phyloP scores from a whole-genome alignment of 2,888 invertebrate species.

The Enchytraeus crypticus region DNA sequence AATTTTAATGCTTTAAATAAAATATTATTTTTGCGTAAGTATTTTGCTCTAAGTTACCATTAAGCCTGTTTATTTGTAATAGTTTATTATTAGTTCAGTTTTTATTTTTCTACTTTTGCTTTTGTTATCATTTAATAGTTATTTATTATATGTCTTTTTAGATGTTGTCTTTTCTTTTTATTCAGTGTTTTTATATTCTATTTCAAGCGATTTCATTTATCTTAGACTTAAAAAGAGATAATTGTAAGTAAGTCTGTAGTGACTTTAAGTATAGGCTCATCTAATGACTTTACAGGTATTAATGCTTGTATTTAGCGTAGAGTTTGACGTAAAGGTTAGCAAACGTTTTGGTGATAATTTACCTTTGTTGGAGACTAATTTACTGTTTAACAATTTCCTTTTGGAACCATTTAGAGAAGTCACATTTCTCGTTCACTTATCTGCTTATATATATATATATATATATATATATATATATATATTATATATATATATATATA shows the following conservation, averaged over 20 bases:
- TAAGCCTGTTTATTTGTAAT: no score
- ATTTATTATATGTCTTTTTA: background rate
- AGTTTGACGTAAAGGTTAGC: no score
- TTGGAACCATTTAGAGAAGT: background rate
- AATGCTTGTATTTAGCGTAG: no score
- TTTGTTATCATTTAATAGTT: no score
- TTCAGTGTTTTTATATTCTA: background rate
- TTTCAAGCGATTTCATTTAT: background rate
- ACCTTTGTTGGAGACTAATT: no score
- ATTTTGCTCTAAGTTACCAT: background rate
- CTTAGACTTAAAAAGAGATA: no score
- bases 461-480: background rate
- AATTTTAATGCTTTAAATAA: background rate
- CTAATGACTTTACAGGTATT: no score
- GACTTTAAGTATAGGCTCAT: no score
- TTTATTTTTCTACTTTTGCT: no score
- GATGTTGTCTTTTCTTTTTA: background rate
- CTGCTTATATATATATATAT: background rate
- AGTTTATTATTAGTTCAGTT: background rate
- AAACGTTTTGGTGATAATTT: no score
- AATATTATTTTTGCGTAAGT: background rate
- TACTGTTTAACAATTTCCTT: no score
- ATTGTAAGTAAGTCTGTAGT: no score
- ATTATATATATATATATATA: background rate
- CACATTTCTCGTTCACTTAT: background rate